A percentile compares a stretch with the other conserved stretches of the same genome.
phyloP scores from a whole-genome alignment of 1,140 invertebrate genomes.

The Aphelenchoides besseyi region DNA sequence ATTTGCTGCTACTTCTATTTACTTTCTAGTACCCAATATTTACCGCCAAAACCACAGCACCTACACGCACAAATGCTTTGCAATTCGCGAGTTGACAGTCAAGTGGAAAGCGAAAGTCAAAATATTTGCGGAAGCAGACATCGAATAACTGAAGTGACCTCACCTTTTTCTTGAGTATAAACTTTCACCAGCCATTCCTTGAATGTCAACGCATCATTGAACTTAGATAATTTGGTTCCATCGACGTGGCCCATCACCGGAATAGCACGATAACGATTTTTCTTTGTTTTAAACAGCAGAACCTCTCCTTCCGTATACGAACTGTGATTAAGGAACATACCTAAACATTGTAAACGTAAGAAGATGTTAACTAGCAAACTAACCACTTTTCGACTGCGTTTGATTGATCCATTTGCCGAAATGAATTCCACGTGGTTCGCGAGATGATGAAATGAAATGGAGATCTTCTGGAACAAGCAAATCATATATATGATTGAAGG shows the following conservation, averaged over 20 bases:
- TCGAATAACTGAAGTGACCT: no score
- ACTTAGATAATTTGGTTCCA: not conserved
- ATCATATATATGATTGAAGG: not conserved
- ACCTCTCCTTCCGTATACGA: constrained; percentile 47
- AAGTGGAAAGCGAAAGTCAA: no score
- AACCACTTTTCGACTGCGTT: constrained; percentile 6
- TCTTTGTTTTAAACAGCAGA: constrained; percentile 48
- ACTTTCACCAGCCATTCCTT: constrained; percentile 49
- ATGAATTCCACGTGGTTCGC: not conserved
- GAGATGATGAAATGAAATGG: not conserved
- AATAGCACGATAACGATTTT: constrained; percentile 48
- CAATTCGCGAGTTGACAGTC: no score
- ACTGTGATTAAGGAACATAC: constrained; percentile 42
- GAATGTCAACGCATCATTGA: constrained; percentile 48
- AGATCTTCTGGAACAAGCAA: not conserved
- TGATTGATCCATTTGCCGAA: constrained; percentile 11
- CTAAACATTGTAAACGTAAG: constrained; percentile 10
- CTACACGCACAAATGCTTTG: no score
- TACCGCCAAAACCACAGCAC: no score
- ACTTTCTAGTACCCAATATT: no score
- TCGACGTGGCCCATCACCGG: constrained; percentile 39
- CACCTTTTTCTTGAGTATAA: constrained; percentile 52
- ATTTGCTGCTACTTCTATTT: no score
- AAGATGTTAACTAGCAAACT: constrained; percentile 5
- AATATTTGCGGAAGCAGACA: not conserved